Evolutionary conservation across 2,113 vertebrate species (phyloP), one percentile per base, ranked within the genome.

Genomic region (Elephas maximus): DNA sequence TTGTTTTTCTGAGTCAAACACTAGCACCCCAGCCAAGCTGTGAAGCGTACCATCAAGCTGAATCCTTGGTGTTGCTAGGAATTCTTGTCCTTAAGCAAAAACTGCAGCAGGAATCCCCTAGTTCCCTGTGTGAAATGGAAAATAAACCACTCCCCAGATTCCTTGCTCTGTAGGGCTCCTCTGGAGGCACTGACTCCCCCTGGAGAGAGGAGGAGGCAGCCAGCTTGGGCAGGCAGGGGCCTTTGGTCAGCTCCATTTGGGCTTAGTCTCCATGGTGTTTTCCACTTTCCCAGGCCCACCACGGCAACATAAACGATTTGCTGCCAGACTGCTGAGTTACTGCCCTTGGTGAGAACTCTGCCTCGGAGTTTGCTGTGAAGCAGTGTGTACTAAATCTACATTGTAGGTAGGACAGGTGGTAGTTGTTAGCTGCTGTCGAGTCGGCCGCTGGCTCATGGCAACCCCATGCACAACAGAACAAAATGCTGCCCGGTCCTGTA

Each of bases 21-120:
- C 12, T n/a, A 62, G 84, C 26, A 23, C 37, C 82, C 48, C 65
- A 8, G 5, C 77, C 90, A 41, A 69, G 85, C 5, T 1, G 6
- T 30, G 8, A 62, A n/a, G 37, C 67, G 7, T 21, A 2, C 14
- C 65, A 33, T 41, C 21, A 65, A 90, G 90, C 48, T 80, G 79
- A 83, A 11, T 74, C 79, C 62, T 71, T 6, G 67, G 93, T 88
- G 90, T 96, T 93, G 95, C 96, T 96, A 92, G 93, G 97, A 97
- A 95, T 88, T 93, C 92, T 8, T 23, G 41, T 79, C 80, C 87
- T 90, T 28, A 12, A 92, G 96, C 57, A 90, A 97, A 97, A 77
- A 44, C 37, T 85, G 73, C 63, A 11, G 79, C 51, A 74, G 81
- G 95, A 65, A 84, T 81, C 30, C 41, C 51, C 44, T 37, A 45